Percentiles rank a stretch among this genome's conserved stretches.
These are phyloP conservation scores for Heliconius hewitsoni DNA, from an alignment of 1,140 invertebrate genomes.

Conservation along the genomic window DNA sequence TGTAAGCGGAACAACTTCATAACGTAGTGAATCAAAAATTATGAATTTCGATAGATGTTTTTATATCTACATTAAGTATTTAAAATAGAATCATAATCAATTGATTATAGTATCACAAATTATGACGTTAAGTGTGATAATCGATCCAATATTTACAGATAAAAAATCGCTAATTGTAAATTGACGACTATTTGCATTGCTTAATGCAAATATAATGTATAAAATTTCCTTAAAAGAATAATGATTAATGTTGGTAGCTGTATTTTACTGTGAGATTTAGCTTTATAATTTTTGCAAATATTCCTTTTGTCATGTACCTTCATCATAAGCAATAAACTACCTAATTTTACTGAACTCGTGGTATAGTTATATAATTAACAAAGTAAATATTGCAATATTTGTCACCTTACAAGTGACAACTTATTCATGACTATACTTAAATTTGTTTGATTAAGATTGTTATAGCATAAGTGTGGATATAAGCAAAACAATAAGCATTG, in stretches of 20 bases:
- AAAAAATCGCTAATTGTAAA: conserved; percentile 2
- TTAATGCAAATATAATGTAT: too few species aligned
- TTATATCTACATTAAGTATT: not conserved
- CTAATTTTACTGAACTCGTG: not conserved
- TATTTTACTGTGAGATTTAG: not conserved
- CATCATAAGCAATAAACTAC: not conserved
- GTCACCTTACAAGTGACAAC: not conserved
- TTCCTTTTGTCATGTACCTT: not conserved
- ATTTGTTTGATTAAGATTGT: not conserved
- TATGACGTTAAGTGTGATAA: not conserved
- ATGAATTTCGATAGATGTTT: not conserved
- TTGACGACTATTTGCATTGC: not conserved
- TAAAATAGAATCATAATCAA: too few species aligned
- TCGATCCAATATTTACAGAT: conserved; percentile 7
- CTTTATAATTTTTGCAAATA: not conserved
- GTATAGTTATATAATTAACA: not conserved
- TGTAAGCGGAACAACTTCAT: conserved; percentile 59
- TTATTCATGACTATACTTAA: not conserved
- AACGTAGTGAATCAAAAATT: conserved; percentile 14
- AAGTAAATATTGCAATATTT: not conserved
- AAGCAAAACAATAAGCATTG: not conserved
- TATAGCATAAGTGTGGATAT: not conserved
- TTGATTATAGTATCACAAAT: not conserved
- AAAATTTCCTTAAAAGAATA: too few species aligned
- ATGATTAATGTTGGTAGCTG: too few species aligned